Percentiles rank a stretch among this genome's conserved stretches.
Evolutionary conservation across 2,888 invertebrate genomes (phyloP).

Genomic region (Tineola bisselliella): DNA sequence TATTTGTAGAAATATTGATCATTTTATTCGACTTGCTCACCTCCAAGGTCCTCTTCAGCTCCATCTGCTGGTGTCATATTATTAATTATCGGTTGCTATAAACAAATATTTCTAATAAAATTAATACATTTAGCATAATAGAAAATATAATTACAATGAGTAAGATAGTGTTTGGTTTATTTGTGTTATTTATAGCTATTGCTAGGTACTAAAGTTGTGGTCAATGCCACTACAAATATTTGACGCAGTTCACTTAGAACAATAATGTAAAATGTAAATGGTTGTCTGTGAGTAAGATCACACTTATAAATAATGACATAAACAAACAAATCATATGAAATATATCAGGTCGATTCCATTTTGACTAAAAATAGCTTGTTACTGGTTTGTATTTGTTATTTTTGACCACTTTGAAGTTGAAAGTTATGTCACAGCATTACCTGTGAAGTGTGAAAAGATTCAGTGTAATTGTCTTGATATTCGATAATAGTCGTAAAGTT

Average conservation of each 20-base stretch:
- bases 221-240: not conserved
- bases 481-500: not conserved
- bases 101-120: too few species aligned
- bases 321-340: constrained; percentile 6
- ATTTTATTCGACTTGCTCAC: too few species aligned
- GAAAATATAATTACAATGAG: too few species aligned
- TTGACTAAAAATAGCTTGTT: not conserved
- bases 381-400: constrained; percentile 3
- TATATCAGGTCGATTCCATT: constrained; percentile 3
- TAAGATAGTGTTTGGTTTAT: too few species aligned
- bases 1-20: too few species aligned
- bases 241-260: constrained; percentile 5
- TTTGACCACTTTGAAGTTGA: not conserved
- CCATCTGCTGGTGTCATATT: too few species aligned
- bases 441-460: not conserved
- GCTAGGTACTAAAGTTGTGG: too few species aligned
- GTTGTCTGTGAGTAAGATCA: not conserved
- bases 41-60: too few species aligned
- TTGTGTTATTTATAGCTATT: too few species aligned
- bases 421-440: not conserved
- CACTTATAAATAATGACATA: not conserved
- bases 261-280: not conserved
- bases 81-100: too few species aligned
- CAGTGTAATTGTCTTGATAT: not conserved
- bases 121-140: too few species aligned